These are phyloP conservation scores for Neelides folsomi DNA, from an alignment of 2,888 invertebrate species.

Conservation along the genomic window DNA sequence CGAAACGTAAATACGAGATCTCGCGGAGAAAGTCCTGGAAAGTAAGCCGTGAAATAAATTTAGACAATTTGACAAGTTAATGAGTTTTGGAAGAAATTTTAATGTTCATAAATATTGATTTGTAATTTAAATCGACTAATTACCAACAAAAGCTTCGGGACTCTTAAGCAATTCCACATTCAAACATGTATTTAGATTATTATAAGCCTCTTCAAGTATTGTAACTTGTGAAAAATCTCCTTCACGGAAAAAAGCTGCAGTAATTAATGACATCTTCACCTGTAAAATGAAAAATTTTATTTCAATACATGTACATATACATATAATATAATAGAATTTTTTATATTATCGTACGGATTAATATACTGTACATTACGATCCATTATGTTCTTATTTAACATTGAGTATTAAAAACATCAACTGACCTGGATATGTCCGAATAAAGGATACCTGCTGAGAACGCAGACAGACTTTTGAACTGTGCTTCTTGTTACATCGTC, in stretches of 20 bases:
- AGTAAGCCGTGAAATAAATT: constrained; percentile 10
- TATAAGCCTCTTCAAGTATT: constrained; percentile 77
- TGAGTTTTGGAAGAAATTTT: neutral
- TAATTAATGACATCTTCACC: constrained; percentile 81
- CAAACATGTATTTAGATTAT: constrained; percentile 77
- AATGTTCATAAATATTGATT: constrained; percentile 7
- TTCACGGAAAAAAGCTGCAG: constrained; percentile 92
- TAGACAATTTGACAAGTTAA: neutral
- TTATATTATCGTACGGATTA: no score
- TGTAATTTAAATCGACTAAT: constrained; percentile 26
- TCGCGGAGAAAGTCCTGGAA: constrained; percentile 65
- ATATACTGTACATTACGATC: no score
- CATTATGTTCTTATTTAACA: no score
- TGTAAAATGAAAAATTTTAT: constrained; percentile 38
- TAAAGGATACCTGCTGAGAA: constrained; percentile 74
- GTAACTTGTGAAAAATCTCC: constrained; percentile 81
- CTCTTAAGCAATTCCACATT: constrained; percentile 41
- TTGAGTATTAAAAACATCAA: no score
- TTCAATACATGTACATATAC: no score
- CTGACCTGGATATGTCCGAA: constrained; percentile 82
- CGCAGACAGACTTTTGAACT: constrained; percentile 96
- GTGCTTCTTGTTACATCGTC: constrained; percentile 93
- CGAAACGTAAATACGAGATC: constrained; percentile 72
- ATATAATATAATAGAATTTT: no score
- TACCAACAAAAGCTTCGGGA: constrained; percentile 55